Evolutionary conservation across 1,140 invertebrate genomes (phyloP).

Genomic region (Drosophila novamexicana): DNA sequence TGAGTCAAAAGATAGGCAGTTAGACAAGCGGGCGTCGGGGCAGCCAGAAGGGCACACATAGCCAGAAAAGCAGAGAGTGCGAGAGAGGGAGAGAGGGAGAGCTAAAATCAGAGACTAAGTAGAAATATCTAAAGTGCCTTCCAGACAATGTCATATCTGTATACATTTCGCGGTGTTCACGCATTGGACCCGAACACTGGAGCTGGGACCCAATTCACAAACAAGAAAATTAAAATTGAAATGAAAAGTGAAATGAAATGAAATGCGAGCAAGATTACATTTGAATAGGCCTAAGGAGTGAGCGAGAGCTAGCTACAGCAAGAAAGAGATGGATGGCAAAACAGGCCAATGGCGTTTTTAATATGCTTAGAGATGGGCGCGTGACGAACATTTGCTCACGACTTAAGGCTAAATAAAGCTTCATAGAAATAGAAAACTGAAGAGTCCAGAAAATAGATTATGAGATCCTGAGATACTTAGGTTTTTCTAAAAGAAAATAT

Average conservation of each 20-base stretch:
- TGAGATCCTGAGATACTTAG: too few species aligned
- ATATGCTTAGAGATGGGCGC: slow-evolving; percentile 1
- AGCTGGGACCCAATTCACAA: not conserved
- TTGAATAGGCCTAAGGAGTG: slow-evolving; percentile 1
- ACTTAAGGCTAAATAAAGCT: too few species aligned
- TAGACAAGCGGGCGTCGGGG: slow-evolving; percentile 12
- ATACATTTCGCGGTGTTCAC: slow-evolving; percentile 8
- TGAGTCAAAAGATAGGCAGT: slow-evolving; percentile 48
- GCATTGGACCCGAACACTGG: slow-evolving; percentile 14
- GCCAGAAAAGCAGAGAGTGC: not conserved
- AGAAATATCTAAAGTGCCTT: slow-evolving; percentile 30
- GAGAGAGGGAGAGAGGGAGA: not conserved
- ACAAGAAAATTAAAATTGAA: slow-evolving; percentile 1
- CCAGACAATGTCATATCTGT: not conserved
- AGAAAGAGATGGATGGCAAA: not conserved
- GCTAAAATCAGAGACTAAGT: slow-evolving; percentile 15
- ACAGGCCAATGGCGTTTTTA: not conserved
- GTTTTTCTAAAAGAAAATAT: too few species aligned
- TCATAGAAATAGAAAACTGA: too few species aligned
- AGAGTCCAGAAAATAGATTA: too few species aligned
- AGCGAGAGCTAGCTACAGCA: not conserved
- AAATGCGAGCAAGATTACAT: slow-evolving; percentile 10
- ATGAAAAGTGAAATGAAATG: slow-evolving; percentile 36
- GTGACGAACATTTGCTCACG: not conserved
- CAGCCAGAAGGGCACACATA: not conserved